Percentiles rank a stretch among this genome's conserved stretches.
Conservation (phyloP, 2,113 vertebrate species). For the Calidris pugnax region DNA sequence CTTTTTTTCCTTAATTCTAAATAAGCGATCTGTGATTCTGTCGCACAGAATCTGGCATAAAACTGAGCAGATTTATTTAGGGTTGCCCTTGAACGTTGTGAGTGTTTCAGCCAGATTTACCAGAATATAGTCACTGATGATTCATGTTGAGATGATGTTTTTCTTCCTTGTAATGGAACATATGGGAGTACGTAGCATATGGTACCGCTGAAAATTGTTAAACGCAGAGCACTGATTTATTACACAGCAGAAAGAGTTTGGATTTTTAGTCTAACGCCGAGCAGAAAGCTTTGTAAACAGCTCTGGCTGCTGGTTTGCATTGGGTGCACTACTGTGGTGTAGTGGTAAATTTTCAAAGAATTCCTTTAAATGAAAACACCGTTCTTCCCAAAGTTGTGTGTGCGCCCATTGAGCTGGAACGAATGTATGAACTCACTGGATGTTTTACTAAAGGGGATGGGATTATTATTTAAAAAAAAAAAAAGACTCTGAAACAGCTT, state of each 20-base stretch:
- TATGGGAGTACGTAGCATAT: constrained; percentile 22
- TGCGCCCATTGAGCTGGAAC: not conserved
- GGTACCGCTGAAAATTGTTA: constrained; percentile 34
- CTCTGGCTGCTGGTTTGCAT: not conserved
- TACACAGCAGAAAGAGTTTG: constrained; percentile 40
- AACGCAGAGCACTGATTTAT: not conserved
- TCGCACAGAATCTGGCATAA: constrained; percentile 15
- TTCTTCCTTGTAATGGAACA: constrained; percentile 58
- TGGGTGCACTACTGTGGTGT: not conserved
- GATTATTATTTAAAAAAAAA: no score
- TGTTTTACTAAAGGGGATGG: not conserved
- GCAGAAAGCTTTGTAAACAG: constrained; percentile 32
- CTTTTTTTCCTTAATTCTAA: not conserved
- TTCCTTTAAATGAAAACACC: not conserved
- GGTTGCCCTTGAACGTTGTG: constrained; percentile 29
- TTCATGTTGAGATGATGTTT: constrained; percentile 68
- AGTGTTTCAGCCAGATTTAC: constrained; percentile 64
- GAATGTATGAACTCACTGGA: not conserved
- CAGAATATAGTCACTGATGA: constrained; percentile 69
- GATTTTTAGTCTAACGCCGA: not conserved
- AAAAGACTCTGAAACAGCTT: not conserved
- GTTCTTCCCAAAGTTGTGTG: not conserved
- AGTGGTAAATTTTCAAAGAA: not conserved
- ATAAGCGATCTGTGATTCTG: not conserved
- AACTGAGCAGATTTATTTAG: constrained; percentile 49